Conservation (phyloP, 2,888 invertebrate species). For the Cantharis nigra region DNA sequence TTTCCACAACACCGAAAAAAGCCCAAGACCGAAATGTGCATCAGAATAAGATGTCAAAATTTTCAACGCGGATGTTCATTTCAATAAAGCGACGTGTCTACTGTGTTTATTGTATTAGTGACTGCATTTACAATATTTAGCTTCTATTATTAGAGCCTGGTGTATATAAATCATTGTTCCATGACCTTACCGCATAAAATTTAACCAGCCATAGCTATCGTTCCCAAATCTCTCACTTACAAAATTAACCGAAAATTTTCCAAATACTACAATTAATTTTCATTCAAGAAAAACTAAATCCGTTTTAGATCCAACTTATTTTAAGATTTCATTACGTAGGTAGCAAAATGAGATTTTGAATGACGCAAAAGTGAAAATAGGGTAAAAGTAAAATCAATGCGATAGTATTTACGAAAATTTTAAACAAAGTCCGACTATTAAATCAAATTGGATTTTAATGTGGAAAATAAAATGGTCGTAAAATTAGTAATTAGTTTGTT, state of each 20-base stretch:
- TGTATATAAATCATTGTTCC: slow-evolving; percentile 17
- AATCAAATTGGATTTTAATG: neutral
- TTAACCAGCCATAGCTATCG: neutral
- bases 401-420: neutral
- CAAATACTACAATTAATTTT: neutral
- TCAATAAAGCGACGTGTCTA: neutral
- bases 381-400: neutral
- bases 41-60: neutral
- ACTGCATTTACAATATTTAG: slow-evolving; percentile 2
- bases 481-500: neutral
- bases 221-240: neutral
- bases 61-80: neutral
- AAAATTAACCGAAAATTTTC: neutral
- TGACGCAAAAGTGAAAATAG: neutral
- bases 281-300: neutral
- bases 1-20: slow-evolving; percentile 11
- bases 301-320: neutral
- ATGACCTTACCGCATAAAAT: slow-evolving; percentile 9
- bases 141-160: slow-evolving; percentile 2
- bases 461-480: neutral
- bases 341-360: neutral
- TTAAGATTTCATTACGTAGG: neutral
- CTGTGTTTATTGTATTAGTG: slow-evolving; percentile 1
- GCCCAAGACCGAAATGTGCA: neutral
- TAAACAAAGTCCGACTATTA: neutral